These are phyloP conservation scores for Carapus acus DNA, from an alignment of 2,797 vertebrate genomes.

Conservation along the genomic window DNA sequence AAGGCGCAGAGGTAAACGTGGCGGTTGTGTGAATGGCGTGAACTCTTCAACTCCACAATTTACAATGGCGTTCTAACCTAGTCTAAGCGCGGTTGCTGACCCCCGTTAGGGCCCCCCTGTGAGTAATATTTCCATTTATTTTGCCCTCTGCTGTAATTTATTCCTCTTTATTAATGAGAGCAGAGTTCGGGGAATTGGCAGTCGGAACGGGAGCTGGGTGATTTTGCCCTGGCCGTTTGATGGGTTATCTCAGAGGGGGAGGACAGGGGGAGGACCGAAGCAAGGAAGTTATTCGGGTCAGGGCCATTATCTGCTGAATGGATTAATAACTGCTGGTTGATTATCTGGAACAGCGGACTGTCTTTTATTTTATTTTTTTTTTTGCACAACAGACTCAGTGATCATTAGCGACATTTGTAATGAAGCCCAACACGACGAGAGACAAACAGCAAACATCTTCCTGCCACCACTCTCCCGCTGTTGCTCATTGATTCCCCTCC, in stretches of 20 bases:
- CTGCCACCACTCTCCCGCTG: constrained; percentile 6
- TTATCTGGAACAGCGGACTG: constrained; percentile 42
- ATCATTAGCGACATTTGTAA: constrained; percentile 36
- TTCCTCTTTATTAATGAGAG: constrained; percentile 46
- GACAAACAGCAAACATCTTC: constrained; percentile 3
- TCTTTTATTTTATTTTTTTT: no score
- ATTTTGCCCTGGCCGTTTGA: constrained; percentile 46
- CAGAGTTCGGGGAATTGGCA: constrained; percentile 36
- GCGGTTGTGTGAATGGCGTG: constrained; percentile 47
- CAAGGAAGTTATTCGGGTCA: constrained; percentile 40
- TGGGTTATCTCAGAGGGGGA: constrained; percentile 40
- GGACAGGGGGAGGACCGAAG: constrained; percentile 4
- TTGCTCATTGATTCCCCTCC: constrained; percentile 39
- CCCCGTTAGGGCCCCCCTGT: constrained; percentile 13
- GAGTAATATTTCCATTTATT: constrained; percentile 56
- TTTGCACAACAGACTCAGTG: constrained; percentile 22
- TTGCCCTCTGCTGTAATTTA: constrained; percentile 39
- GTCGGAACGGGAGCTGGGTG: constrained; percentile 22
- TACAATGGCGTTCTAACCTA: constrained; percentile 29
- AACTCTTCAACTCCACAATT: constrained; percentile 64
- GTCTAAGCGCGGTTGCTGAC: constrained; percentile 25
- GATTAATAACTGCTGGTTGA: constrained; percentile 41
- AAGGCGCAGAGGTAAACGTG: constrained; percentile 27
- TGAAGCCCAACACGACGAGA: constrained; percentile 23
- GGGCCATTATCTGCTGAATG: constrained; percentile 35